Evolutionary conservation across 2,888 invertebrate species (phyloP).

Genomic region (Diplazon laetatorius): DNA sequence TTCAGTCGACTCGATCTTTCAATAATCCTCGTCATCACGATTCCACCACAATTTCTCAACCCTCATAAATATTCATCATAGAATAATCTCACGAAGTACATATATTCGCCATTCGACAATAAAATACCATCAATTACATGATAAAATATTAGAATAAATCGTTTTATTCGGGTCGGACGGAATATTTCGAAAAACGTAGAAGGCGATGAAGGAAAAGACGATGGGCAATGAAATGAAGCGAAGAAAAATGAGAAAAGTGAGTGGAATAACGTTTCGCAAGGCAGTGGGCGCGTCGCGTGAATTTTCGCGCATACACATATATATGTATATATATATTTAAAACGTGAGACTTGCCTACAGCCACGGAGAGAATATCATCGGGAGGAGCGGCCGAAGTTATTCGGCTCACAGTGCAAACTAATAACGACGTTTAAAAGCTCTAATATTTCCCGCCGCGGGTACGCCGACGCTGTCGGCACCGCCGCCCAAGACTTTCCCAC

Average conservation of each 20-base stretch:
- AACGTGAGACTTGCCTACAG: slow-evolving; percentile 36
- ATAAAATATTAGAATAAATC: neutral
- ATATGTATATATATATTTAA: neutral
- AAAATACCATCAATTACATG: too few relatives aligned
- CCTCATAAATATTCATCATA: too few relatives aligned
- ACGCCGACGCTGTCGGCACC: slow-evolving; percentile 56
- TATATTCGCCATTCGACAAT: too few relatives aligned
- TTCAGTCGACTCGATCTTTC: too few relatives aligned
- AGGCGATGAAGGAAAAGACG: neutral
- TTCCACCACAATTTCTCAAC: too few relatives aligned
- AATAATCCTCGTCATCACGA: too few relatives aligned
- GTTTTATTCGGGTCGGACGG: slow-evolving; percentile 32
- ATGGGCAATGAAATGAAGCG: slow-evolving; percentile 31
- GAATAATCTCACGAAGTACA: too few relatives aligned
- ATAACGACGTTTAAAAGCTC: slow-evolving; percentile 80
- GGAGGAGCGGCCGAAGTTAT: slow-evolving; percentile 72
- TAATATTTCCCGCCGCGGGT: slow-evolving; percentile 76
- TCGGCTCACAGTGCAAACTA: slow-evolving; percentile 77
- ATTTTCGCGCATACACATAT: too few relatives aligned
- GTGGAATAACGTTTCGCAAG: slow-evolving; percentile 39
- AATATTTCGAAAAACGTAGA: slow-evolving; percentile 29
- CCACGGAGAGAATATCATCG: slow-evolving; percentile 60
- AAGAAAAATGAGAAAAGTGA: slow-evolving; percentile 24
- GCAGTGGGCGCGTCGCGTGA: slow-evolving; percentile 46
- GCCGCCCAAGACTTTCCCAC: slow-evolving; percentile 74